A percentile compares a stretch with the other conserved stretches of the same genome.
phyloP scores from a whole-genome alignment of 2,888 invertebrate genomes.

The Caenorhabditis sp. region DNA sequence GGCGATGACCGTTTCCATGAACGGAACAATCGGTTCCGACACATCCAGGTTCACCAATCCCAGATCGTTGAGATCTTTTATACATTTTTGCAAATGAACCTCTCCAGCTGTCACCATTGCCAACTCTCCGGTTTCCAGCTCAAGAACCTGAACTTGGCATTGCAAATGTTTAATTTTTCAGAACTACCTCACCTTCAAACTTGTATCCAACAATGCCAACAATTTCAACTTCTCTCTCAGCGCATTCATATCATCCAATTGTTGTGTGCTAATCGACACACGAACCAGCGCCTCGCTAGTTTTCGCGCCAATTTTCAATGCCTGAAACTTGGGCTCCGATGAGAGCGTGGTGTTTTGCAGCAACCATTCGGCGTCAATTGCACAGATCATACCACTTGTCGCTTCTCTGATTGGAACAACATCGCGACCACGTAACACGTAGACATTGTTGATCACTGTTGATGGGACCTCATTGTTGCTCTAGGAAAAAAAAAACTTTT shows the following conservation, averaged over 20 bases:
- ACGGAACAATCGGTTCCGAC: slow-evolving; percentile 93
- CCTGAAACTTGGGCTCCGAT: slow-evolving; percentile 76
- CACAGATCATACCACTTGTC: slow-evolving; percentile 60
- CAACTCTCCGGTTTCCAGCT: slow-evolving; percentile 93
- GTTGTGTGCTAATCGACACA: slow-evolving; percentile 86
- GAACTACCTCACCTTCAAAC: slow-evolving; percentile 27
- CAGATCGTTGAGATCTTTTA: slow-evolving; percentile 83
- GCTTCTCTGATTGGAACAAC: slow-evolving; percentile 78
- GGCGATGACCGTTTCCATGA: slow-evolving; percentile 88
- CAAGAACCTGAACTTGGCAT: slow-evolving; percentile 68
- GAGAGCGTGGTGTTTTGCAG: slow-evolving; percentile 85
- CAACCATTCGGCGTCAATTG: slow-evolving; percentile 49
- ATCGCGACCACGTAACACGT: slow-evolving; percentile 91
- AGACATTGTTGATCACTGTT: slow-evolving; percentile 79
- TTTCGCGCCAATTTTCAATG: slow-evolving; percentile 78
- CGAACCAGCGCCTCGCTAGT: slow-evolving; percentile 83
- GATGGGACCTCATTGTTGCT: slow-evolving; percentile 14
- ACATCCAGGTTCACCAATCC: slow-evolving; percentile 73
- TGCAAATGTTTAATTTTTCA: neutral
- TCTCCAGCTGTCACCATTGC: slow-evolving; percentile 94
- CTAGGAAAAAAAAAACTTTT: slow-evolving; percentile 5
- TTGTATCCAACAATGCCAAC: slow-evolving; percentile 58
- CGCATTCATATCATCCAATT: slow-evolving; percentile 55
- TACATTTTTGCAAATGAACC: slow-evolving; percentile 92
- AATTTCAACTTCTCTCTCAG: slow-evolving; percentile 56